Conservation (phyloP, 2,888 invertebrate species). For the Chaitophorus viminalis region DNA sequence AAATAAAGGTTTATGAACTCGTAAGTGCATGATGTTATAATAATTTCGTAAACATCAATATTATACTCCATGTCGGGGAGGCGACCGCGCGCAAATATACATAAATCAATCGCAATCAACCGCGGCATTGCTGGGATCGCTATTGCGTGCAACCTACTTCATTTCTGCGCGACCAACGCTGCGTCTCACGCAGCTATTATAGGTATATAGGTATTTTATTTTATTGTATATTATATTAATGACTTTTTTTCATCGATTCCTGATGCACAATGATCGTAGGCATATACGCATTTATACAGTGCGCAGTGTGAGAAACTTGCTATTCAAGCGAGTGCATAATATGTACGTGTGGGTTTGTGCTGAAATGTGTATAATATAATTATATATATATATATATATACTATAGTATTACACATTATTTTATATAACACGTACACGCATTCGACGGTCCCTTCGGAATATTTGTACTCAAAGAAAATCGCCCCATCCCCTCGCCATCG, state of each 20-base stretch:
- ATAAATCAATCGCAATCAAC: neutral
- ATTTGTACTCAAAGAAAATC: neutral
- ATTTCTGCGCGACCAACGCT: neutral
- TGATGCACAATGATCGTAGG: neutral
- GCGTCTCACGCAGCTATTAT: neutral
- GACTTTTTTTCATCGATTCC: neutral
- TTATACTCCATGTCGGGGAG: neutral
- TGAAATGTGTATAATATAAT: no score
- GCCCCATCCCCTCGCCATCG: neutral
- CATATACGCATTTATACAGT: no score
- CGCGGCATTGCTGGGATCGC: neutral
- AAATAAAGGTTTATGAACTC: no score
- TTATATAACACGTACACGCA: neutral
- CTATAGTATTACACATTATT: no score
- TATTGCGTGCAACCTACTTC: neutral
- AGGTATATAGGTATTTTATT: no score
- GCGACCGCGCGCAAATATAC: neutral
- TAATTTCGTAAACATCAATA: neutral
- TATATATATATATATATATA: no score
- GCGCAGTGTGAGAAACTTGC: neutral
- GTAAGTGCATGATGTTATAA: neutral
- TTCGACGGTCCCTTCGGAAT: neutral
- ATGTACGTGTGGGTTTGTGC: no score
- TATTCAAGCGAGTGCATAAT: neutral
- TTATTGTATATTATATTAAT: neutral